Conservation (phyloP, 2,888 invertebrate species). For the Aplocera efformata region DNA sequence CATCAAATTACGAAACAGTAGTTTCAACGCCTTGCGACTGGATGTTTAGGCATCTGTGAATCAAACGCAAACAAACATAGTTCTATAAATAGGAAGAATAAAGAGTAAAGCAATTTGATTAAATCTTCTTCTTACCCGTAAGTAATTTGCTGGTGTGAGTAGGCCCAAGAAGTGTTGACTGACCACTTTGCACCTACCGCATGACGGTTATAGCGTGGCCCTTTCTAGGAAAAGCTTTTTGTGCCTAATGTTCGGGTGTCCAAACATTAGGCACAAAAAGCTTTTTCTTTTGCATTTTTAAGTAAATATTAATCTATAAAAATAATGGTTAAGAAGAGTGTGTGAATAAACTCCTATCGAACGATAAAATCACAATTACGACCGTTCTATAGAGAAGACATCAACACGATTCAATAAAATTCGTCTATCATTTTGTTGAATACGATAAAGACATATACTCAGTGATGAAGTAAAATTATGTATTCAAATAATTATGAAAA, state of each 20-base stretch:
- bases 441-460: not conserved
- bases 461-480: no score
- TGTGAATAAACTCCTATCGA: conserved; percentile 7
- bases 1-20: conserved; percentile 11
- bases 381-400: conserved; percentile 12
- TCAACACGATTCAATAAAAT: conserved; percentile 16
- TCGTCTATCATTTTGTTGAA: not conserved
- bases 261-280: conserved; percentile 42
- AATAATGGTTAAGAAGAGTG: conserved; percentile 14
- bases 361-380: not conserved
- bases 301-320: conserved; percentile 34
- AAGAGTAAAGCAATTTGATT: conserved; percentile 52
- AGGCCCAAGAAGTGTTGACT: conserved; percentile 57
- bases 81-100: conserved; percentile 40
- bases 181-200: conserved; percentile 68
- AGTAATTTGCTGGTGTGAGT: conserved; percentile 56
- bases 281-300: conserved; percentile 46
- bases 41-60: conserved; percentile 25
- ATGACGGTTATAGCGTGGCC: conserved; percentile 50
- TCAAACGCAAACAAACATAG: conserved; percentile 37
- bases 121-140: conserved; percentile 50
- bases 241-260: conserved; percentile 40
- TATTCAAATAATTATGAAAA: no score
- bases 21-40: conserved; percentile 19
- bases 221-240: conserved; percentile 62